Evolutionary conservation across 2,113 vertebrate species (phyloP).

Genomic region (Hassar affinis): DNA sequence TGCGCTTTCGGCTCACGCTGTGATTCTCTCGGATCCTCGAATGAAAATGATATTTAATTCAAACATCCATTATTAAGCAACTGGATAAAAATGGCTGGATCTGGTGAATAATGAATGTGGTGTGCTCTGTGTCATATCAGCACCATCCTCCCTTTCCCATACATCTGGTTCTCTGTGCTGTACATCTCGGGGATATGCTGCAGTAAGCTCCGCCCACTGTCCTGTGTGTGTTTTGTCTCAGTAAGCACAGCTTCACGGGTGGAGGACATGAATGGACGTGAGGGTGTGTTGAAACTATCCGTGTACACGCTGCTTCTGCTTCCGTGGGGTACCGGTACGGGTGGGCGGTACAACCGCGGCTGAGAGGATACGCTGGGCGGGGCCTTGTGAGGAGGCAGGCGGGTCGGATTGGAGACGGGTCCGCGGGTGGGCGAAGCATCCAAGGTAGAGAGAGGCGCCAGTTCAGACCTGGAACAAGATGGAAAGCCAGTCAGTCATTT

Average conservation of each 20-base stretch:
- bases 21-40: not conserved
- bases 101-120: constrained; percentile 10
- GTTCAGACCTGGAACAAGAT: constrained; percentile 42
- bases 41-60: not conserved
- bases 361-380: constrained; percentile 14
- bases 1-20: not conserved
- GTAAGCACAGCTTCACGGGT: not conserved
- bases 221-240: not conserved
- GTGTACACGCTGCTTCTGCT: constrained; percentile 45
- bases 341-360: constrained; percentile 27
- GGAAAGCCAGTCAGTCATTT: too few species aligned
- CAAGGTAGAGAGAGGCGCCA: not conserved
- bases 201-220: not conserved
- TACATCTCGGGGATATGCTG: constrained; percentile 48
- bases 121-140: constrained; percentile 34
- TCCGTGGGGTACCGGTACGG: constrained; percentile 34
- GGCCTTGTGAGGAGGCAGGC: constrained; percentile 26
- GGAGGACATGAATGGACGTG: not conserved
- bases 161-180: constrained; percentile 42
- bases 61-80: constrained; percentile 4
- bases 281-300: constrained; percentile 39
- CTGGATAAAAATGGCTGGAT: not conserved
- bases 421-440: constrained; percentile 3
- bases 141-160: constrained; percentile 31
- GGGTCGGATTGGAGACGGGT: constrained; percentile 22